Conservation (phyloP, 2,888 invertebrate species). For the Sinelater perroti region DNA sequence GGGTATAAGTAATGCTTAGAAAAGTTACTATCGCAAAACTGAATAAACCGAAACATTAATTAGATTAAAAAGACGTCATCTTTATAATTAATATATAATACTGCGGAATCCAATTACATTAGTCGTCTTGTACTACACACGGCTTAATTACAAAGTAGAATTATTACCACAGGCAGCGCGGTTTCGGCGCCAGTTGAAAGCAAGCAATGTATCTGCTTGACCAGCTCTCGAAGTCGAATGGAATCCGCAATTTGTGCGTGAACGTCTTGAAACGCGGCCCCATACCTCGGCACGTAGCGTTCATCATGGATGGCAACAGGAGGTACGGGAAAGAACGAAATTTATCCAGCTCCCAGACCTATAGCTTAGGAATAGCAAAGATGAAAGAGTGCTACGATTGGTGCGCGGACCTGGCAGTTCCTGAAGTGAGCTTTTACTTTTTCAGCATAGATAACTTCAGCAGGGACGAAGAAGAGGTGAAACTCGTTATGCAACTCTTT, state of each 20-base stretch:
- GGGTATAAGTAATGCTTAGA: no score
- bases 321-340: conserved; percentile 86
- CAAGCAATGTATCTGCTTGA: no score
- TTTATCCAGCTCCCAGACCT: conserved; percentile 81
- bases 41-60: no score
- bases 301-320: conserved; percentile 99
- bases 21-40: no score
- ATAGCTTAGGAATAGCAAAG: conserved; percentile 84
- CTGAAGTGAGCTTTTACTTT: conserved; percentile 97
- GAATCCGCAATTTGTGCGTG: conserved; percentile 74
- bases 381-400: conserved; percentile 79
- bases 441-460: conserved; percentile 99
- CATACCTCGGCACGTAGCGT: conserved; percentile 91
- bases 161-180: no score
- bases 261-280: conserved; percentile 81
- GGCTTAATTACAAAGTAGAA: no score
- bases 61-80: no score
- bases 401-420: conserved; percentile 90
- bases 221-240: no score
- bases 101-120: no score
- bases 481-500: conserved; percentile 87
- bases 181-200: no score
- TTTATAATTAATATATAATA: no score
- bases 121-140: no score
- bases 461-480: conserved; percentile 87